These are phyloP conservation scores for Andrena bicolor DNA, from an alignment of 2,888 invertebrate genomes.

Conservation along the genomic window DNA sequence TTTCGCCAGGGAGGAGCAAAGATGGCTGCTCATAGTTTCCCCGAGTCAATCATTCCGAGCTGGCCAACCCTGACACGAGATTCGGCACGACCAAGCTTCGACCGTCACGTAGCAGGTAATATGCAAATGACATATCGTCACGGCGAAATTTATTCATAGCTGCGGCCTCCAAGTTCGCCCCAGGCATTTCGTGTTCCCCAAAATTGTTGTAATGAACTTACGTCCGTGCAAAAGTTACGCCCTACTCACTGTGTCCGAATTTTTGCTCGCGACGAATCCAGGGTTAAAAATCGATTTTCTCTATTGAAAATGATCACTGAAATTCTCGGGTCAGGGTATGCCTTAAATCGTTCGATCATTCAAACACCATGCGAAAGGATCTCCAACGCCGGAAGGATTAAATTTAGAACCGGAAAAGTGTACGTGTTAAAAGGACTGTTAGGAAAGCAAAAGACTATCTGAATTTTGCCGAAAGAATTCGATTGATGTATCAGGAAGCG, in stretches of 20 bases:
- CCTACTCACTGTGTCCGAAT: conserved; percentile 17
- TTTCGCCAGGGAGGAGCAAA: background rate
- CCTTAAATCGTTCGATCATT: background rate
- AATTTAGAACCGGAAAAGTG: too few relatives aligned
- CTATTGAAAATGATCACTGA: conserved; percentile 42
- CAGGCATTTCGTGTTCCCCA: conserved; percentile 29
- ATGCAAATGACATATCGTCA: conserved; percentile 78
- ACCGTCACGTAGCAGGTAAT: conserved; percentile 60
- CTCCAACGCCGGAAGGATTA: background rate
- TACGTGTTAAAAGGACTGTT: too few relatives aligned
- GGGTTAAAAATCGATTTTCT: conserved; percentile 32
- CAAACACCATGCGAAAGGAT: background rate
- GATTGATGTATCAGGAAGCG: too few relatives aligned
- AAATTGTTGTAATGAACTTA: conserved; percentile 73
- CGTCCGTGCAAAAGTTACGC: conserved; percentile 62
- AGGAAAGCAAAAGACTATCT: too few relatives aligned
- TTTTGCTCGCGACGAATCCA: conserved; percentile 4
- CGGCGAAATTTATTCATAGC: conserved; percentile 80
- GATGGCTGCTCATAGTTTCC: conserved; percentile 25
- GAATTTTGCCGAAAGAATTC: too few relatives aligned
- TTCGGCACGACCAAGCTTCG: conserved; percentile 47
- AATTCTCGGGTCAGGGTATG: conserved; percentile 11
- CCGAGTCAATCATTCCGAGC: conserved; percentile 17
- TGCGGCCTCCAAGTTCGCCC: conserved; percentile 59
- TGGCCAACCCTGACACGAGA: conserved; percentile 25